Evolutionary conservation across 2,888 invertebrate species (phyloP), one percentile per base, ranked within the genome.

Genomic region (Salpingus planirostris): DNA sequence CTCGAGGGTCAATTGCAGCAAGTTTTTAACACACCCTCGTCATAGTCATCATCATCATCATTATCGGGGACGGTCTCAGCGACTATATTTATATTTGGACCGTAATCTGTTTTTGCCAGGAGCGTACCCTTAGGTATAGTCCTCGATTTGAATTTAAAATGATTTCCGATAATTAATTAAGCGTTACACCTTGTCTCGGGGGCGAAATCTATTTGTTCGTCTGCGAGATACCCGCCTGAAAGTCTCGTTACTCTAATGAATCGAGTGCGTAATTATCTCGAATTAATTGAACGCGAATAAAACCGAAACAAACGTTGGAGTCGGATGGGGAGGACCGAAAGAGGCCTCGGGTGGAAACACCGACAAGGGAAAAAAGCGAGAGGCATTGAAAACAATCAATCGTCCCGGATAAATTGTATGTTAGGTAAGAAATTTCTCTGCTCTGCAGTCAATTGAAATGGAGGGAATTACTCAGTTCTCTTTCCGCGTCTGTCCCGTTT

Each of bases 11-110:
- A n/a, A n/a, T n/a, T n/a, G n/a, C n/a, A n/a, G n/a, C n/a, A n/a
- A n/a, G n/a, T n/a, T n/a, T n/a, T n/a, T n/a, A n/a, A n/a, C n/a
- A n/a, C n/a, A 43, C 41, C 45, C 45, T 44, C 39, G 40, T 45
- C 44, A 45, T 42, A 39, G 45, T 37, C 42, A 36, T 37, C 40
- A 39, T 37, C 34, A 11, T 11, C 24, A n/a, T n/a, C n/a, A n/a
- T n/a, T n/a, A n/a, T n/a, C n/a, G n/a, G n/a, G 21, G 14, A 6
- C 13, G 13, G 12, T 21, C 27, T 15, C 15, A 8, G 18, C 22
- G 12, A 22, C 12, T 29, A 11, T 29, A 21, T 29, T 22, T 29
- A 21, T 23, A 10, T 21, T 29, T 21, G 23, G n/a, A 21, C n/a
- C n/a, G n/a, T n/a, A n/a, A n/a, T n/a, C n/a, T n/a, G n/a, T n/a